A percentile compares a stretch with the other conserved stretches of the same genome.
Evolutionary conservation across 2,888 invertebrate species (phyloP).

Genomic region (Parochlus steinenii): DNA sequence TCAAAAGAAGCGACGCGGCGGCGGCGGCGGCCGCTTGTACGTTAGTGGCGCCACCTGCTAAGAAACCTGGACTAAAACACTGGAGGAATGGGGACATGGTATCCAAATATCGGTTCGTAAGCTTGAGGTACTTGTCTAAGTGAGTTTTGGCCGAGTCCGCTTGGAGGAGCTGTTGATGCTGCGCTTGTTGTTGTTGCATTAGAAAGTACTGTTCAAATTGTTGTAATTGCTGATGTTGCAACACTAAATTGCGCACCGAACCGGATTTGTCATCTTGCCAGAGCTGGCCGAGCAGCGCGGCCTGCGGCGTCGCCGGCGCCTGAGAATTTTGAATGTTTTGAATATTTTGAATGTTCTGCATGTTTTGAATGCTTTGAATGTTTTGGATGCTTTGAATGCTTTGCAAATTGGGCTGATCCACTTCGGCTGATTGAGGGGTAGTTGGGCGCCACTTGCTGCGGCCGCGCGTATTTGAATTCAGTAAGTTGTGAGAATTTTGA

Average conservation of each 20-base stretch:
- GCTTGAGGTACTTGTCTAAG: slow-evolving; percentile 21
- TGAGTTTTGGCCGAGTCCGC: slow-evolving; percentile 27
- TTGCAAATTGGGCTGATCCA: too few species aligned
- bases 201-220: slow-evolving; percentile 5
- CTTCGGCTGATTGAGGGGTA: too few species aligned
- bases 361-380: too few species aligned
- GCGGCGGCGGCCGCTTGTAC: slow-evolving; percentile 8
- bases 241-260: slow-evolving; percentile 11
- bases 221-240: slow-evolving; percentile 10
- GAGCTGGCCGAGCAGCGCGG: too few species aligned
- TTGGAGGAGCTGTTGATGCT: slow-evolving; percentile 17
- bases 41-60: not conserved
- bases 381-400: too few species aligned
- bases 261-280: too few species aligned
- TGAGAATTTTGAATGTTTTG: too few species aligned
- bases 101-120: slow-evolving; percentile 22
- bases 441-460: too few species aligned
- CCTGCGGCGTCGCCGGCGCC: too few species aligned
- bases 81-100: slow-evolving; percentile 11
- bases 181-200: slow-evolving; percentile 13
- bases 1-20: slow-evolving; percentile 3
- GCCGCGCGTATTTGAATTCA: too few species aligned
- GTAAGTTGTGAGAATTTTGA: too few species aligned
- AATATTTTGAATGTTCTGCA: too few species aligned
- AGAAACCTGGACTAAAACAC: slow-evolving; percentile 1